phyloP scores from a whole-genome alignment of 2,797 vertebrate species.

The Pangasius mekongensis region DNA sequence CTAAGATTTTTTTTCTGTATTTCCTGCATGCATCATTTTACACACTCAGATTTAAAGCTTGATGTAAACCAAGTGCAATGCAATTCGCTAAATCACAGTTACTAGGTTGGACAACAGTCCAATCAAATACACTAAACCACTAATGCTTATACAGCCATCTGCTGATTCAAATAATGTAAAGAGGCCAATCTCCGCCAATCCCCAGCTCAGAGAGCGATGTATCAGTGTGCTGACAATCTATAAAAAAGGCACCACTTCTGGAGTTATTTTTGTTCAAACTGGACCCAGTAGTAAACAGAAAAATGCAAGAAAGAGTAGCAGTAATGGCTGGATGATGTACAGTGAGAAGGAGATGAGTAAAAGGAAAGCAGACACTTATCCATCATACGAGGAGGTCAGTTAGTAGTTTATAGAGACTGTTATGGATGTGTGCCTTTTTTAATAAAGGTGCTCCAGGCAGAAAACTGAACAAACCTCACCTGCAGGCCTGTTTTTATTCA shows the following conservation, averaged over 20 bases:
- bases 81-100: not conserved
- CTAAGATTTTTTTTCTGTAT: not conserved
- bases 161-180: not conserved
- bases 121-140: not conserved
- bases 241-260: not conserved
- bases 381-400: not conserved
- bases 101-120: not conserved
- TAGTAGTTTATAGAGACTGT: not conserved
- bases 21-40: not conserved
- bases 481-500: not conserved
- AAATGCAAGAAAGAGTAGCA: not conserved
- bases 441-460: not conserved
- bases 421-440: no score
- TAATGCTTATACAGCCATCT: not conserved
- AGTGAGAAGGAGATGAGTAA: not conserved
- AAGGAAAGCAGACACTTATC: not conserved
- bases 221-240: conserved; percentile 1
- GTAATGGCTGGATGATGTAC: not conserved
- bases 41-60: not conserved
- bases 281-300: not conserved
- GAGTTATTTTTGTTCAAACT: conserved; percentile 9
- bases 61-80: not conserved
- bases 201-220: not conserved
- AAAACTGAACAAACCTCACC: not conserved
- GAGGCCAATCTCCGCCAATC: not conserved